Base-by-base conservation (phyloP, 2,888 invertebrate genomes). In the Calameuta pallipes region DNA sequence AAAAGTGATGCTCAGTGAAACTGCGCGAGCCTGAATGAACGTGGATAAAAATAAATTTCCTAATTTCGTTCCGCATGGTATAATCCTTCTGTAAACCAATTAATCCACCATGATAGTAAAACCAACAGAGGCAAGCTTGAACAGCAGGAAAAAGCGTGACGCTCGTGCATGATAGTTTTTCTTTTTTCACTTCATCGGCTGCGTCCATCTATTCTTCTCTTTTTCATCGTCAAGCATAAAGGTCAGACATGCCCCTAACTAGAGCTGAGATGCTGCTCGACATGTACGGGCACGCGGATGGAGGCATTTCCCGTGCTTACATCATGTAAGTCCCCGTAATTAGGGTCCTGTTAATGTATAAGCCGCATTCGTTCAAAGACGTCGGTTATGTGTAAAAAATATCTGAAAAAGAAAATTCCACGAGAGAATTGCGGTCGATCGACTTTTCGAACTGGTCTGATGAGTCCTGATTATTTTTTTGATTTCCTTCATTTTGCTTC, bases 191-290 rank as follows among this genome's bases (percentile, higher is more conserved):
- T 56, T 9, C 56, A 1, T 6, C 23, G 23, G 23, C 56, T 9
- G 23, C 56, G 23, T 56, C 15, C 41, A 15, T 15, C 23, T 56
- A 15, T 23, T 56, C 30, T 74, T 74, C 74, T 74, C 34, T 74
- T 36, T 36, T 74, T 74, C 30, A 23, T 35, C 37, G 36, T 36
- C 74, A n/a, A 34, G 74, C 34, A 30, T 13, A 74, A 37, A 30
- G 74, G 77, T 78, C 76, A 69, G 74, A 79, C 76, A 88, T 88
- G 88, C 85, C 87, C 33, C 77, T 83, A 35, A 81, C 85, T 36
- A 84, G 86, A 80, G 83, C 87, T 30, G 85, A 88, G 73, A 79
- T 88, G 56, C 78, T 88, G 76, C 80, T 88, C 81, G 88, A 88
- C 76, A 88, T 88, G 86, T 87, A 86, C 75, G 87, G 85, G 33